These are phyloP conservation scores for Vultur gryphus DNA, from an alignment of 2,797 vertebrate genomes.

Conservation along the genomic window DNA sequence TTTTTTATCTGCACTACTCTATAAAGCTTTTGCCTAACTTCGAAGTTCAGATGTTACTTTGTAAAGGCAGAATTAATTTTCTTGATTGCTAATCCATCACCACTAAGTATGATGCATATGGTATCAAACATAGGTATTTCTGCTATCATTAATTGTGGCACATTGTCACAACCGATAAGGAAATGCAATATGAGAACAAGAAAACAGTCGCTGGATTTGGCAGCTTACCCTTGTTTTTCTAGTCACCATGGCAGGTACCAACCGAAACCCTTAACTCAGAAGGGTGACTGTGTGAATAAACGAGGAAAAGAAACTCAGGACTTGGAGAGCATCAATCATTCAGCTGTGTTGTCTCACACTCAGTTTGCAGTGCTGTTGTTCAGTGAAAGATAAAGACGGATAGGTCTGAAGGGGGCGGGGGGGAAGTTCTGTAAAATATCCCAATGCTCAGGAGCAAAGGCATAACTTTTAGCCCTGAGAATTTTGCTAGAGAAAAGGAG, in stretches of 20 bases:
- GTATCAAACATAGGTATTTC: slow-evolving; percentile 74
- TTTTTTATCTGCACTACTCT: slow-evolving; percentile 37
- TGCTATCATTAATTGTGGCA: slow-evolving; percentile 79
- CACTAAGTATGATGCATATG: slow-evolving; percentile 76
- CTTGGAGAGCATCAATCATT: slow-evolving; percentile 65
- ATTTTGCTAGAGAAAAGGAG: slow-evolving; percentile 29
- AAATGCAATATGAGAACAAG: slow-evolving; percentile 67
- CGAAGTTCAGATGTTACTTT: slow-evolving; percentile 75
- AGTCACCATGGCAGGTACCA: slow-evolving; percentile 49
- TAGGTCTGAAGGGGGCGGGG: slow-evolving; percentile 6
- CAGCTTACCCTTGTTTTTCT: slow-evolving; percentile 62
- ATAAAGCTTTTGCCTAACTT: slow-evolving; percentile 62
- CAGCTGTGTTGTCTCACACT: slow-evolving; percentile 40
- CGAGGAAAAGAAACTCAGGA: neutral
- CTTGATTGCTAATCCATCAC: slow-evolving; percentile 79
- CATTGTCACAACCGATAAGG: slow-evolving; percentile 76
- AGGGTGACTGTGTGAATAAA: slow-evolving; percentile 14
- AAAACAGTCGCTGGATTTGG: slow-evolving; percentile 62
- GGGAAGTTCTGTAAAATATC: slow-evolving; percentile 36
- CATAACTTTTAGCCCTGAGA: slow-evolving; percentile 29
- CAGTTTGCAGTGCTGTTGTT: slow-evolving; percentile 60
- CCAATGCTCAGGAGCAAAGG: neutral
- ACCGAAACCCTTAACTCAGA: slow-evolving; percentile 29
- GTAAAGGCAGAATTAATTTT: slow-evolving; percentile 78
- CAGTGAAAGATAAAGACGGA: slow-evolving; percentile 67